Conservation (phyloP, 1,140 invertebrate genomes). For the Drosophila athabasca region DNA sequence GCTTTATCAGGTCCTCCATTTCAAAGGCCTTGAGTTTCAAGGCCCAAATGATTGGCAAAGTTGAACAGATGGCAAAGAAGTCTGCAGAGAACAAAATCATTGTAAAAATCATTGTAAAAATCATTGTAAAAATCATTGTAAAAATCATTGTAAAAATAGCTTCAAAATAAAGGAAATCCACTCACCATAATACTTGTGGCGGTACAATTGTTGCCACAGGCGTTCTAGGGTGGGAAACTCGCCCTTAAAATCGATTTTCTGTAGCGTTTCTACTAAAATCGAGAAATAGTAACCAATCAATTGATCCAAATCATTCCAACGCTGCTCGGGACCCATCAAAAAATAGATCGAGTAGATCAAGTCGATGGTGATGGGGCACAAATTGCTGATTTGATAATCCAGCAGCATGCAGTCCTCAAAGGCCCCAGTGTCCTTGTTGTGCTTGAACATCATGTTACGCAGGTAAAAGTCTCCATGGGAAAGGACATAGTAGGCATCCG, state of each 20-base stretch:
- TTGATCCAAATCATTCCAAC: conserved; percentile 22
- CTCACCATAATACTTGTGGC: conserved; percentile 38
- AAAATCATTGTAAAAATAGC: too few relatives aligned
- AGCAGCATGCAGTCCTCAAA: conserved; percentile 53
- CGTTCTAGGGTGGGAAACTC: conserved; percentile 21
- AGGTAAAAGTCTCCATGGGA: conserved; percentile 56
- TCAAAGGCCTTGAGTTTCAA: not conserved
- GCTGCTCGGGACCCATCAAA: conserved; percentile 37
- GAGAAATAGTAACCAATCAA: conserved; percentile 43
- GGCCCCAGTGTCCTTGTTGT: conserved; percentile 5
- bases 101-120: too few relatives aligned
- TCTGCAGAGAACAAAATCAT: conserved; percentile 5
- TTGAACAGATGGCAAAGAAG: conserved; percentile 21
- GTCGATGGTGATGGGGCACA: conserved; percentile 49
- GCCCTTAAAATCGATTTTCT: conserved; percentile 43
- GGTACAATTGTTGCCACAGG: conserved; percentile 10
- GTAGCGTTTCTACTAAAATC: conserved; percentile 19
- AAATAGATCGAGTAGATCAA: conserved; percentile 50
- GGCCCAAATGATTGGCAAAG: conserved; percentile 1
- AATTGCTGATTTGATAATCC: conserved; percentile 55
- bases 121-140: too few relatives aligned
- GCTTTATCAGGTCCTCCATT: conserved; percentile 19
- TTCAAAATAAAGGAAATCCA: not conserved
- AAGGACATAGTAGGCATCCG: conserved; percentile 11
- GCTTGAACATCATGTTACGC: conserved; percentile 62